A percentile compares a stretch with the other conserved stretches of the same genome.
These are phyloP conservation scores for Bursaphelenchus okinawaensis DNA, from an alignment of 2,888 invertebrate genomes.

Conservation along the genomic window DNA sequence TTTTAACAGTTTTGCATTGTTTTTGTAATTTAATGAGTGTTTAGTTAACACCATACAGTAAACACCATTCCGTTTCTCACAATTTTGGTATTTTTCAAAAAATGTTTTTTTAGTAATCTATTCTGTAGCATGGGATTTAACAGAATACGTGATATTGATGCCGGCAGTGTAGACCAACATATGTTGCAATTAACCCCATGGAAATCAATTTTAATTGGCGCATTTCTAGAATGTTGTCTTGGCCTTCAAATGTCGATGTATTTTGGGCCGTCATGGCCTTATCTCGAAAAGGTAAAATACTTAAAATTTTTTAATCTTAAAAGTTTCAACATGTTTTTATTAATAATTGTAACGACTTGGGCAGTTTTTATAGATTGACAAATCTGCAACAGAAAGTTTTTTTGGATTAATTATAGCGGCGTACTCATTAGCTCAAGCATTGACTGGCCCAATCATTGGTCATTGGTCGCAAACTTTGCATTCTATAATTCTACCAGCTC, in stretches of 20 bases:
- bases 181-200: conserved; percentile 4
- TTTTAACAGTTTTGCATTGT: too few species aligned
- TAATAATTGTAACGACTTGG: too few species aligned
- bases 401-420: conserved; percentile 35
- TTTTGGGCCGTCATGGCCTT: conserved; percentile 14
- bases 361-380: conserved; percentile 27
- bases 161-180: background rate
- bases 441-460: conserved; percentile 35
- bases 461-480: conserved; percentile 32
- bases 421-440: conserved; percentile 32
- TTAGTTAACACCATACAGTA: too few species aligned
- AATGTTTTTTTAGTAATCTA: too few species aligned
- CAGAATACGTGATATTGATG: background rate
- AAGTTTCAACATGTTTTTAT: too few species aligned
- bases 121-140: background rate
- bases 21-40: too few species aligned
- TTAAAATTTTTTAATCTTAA: background rate
- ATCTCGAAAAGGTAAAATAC: conserved; percentile 9
- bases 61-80: too few species aligned
- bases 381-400: conserved; percentile 26
- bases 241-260: conserved; percentile 11
- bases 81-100: too few species aligned
- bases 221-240: background rate
- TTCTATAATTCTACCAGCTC: conserved; percentile 31
- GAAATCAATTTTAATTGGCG: conserved; percentile 9